Percentiles rank a stretch among this genome's conserved stretches.
These are phyloP conservation scores for Papilio xuthus DNA, from an alignment of 1,140 invertebrate species.

Conservation along the genomic window DNA sequence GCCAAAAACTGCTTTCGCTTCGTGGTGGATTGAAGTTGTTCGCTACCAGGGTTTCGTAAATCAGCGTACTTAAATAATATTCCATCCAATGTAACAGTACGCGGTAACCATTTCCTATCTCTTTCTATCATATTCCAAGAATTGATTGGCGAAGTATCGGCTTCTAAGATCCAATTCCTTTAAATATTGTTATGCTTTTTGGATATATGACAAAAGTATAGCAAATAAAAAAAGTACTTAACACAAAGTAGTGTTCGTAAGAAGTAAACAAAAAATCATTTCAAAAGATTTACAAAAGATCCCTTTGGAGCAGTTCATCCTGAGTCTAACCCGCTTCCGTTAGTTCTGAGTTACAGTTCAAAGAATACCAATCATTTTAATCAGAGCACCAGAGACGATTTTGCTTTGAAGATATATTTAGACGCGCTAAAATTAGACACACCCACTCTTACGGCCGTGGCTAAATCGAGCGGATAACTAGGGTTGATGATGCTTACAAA, in stretches of 20 bases:
- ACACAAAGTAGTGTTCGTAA: background rate
- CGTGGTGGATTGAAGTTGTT: too few relatives aligned
- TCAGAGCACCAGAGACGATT: constrained; percentile 38
- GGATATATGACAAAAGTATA: background rate
- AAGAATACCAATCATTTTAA: constrained; percentile 41
- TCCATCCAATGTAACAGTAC: too few relatives aligned
- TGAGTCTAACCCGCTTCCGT: constrained; percentile 43
- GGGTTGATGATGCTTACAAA: background rate
- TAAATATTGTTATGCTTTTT: background rate
- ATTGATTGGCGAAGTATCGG: background rate
- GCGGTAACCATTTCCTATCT: too few relatives aligned
- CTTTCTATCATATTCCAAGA: background rate
- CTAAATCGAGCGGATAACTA: constrained; percentile 39
- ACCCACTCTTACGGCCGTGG: constrained; percentile 48
- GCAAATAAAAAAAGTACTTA: background rate
- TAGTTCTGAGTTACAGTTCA: constrained; percentile 16
- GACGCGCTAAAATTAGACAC: constrained; percentile 52
- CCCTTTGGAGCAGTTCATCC: constrained; percentile 1
- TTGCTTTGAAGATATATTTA: constrained; percentile 52
- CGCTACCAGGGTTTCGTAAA: background rate
- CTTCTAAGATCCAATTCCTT: background rate
- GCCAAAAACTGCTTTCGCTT: too few relatives aligned
- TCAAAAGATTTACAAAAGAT: background rate
- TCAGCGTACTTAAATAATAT: too few relatives aligned
- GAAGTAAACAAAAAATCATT: background rate